Evolutionary conservation across 2,797 vertebrate genomes (phyloP), one percentile per base, ranked within the genome.

Genomic region (Gymnothorax javanicus): DNA sequence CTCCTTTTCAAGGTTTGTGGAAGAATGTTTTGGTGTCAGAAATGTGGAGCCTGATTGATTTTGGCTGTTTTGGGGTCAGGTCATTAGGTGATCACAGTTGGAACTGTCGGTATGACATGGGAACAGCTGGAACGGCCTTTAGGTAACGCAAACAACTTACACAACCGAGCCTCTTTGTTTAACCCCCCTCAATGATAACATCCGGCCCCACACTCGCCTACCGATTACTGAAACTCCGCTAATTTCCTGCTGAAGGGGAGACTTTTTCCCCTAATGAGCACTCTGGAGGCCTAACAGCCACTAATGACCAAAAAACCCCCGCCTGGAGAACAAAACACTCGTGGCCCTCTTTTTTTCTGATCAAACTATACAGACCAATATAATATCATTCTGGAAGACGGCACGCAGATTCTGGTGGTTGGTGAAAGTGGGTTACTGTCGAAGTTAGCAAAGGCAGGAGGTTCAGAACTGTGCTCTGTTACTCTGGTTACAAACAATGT

Each of bases 101-200:
- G 11, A 43, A 60, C 82, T 83, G 81, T 82, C 3, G 7, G 27
- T 62, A 33, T 60, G 81, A 83, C 50, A 33, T 13, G 52, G 20
- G 59, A 60, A 82, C 58, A 86, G 84, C 87, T 77, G 84, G 79
- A 89, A 88, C 5, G 87, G 89, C 64, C 77, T 73, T 12, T 4
- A 50, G 59, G 86, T 64, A 88, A 69, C 20, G 57, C 33, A 25
- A 83, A 60, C 82, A 83, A 58, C 59, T 43, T 60, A 15, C 8
- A n/a, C 83, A 20, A 54, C 33, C 69, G 27, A 54, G 62, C 43
- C 17, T 59, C 88, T 87, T 88, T 87, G 91, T 87, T 93, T 92
- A 93, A 89, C 86, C 82, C 89, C 91, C 87, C 88, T 43, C 89
- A 93, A 93, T 87, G 91, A 90, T 91, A 93, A 89, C 92, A 91